phyloP scores from a whole-genome alignment of 1,140 invertebrate genomes.

The Laupala kohalensis region DNA sequence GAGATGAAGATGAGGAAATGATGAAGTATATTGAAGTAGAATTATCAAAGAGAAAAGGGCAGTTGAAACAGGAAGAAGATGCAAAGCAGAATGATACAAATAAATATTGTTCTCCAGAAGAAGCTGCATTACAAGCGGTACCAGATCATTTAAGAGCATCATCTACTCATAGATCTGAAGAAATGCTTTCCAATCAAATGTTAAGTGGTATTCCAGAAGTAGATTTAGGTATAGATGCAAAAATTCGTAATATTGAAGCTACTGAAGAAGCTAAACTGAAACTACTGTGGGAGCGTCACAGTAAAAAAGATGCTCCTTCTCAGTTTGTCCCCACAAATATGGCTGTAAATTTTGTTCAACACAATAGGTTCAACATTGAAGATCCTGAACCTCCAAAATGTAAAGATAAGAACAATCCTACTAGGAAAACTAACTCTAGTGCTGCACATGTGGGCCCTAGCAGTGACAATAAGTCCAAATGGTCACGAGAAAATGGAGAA shows the following conservation, averaged over 20 bases:
- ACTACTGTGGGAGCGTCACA: conserved; percentile 73
- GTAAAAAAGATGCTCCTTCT: conserved; percentile 86
- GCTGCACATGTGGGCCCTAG: conserved; percentile 35
- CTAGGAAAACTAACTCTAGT: conserved; percentile 37
- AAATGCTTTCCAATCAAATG: conserved; percentile 99
- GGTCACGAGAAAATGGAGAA: conserved; percentile 55
- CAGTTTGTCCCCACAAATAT: conserved; percentile 96
- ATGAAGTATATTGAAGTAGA: conserved; percentile 96
- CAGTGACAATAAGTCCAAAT: conserved; percentile 42
- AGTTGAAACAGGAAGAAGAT: conserved; percentile 25
- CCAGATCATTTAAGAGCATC: conserved; percentile 77
- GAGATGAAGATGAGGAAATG: conserved; percentile 98
- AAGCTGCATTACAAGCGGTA: conserved; percentile 68
- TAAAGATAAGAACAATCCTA: conserved; percentile 23
- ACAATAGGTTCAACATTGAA: conserved; percentile 84
- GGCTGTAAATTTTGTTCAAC: conserved; percentile 95
- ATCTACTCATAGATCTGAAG: conserved; percentile 75
- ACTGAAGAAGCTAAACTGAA: conserved; percentile 95
- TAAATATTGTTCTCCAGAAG: conserved; percentile 71
- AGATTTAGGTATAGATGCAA: conserved; percentile 95
- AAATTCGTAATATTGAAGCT: conserved; percentile 95
- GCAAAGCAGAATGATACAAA: conserved; percentile 30
- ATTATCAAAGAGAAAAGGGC: conserved; percentile 72
- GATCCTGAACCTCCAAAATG: conserved; percentile 42
- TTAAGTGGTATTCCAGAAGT: conserved; percentile 99